Evolutionary conservation across 1,140 invertebrate species (phyloP), one percentile per base, ranked within the genome.

Genomic region (Colletes gigas): DNA sequence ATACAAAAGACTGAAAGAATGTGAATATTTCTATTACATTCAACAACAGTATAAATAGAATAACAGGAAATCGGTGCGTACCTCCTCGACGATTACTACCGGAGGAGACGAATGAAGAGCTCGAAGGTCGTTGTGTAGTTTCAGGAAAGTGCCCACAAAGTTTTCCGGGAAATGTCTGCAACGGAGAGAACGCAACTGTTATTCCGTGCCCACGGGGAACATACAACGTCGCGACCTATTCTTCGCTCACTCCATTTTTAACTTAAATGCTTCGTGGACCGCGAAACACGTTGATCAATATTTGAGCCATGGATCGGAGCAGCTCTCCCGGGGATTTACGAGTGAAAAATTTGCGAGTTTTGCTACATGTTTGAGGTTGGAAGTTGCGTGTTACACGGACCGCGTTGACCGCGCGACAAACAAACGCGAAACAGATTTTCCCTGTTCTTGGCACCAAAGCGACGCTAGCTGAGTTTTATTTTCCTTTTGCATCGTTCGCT

Each of bases 71-170:
- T 2, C 7, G 4, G 17, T 21, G 57, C 47, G 21, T 83, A 97
- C 96, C 92, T 96, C 92, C 91, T 95, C 89, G 83, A 95, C 93
- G 57, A 97, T 82, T 91, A 93, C 92, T 69, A 97, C 86, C 7
- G 94, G 92, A 4, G 94, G 92, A 0, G 95, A 94, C 44, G 94
- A 94, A 88, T 97, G 96, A 71, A 93, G 93, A 15, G 89, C 84
- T 55, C 96, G 91, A 85, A 96, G 95, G 59, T 94, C 89, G 89
- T 97, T 97, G 85, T 97, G 96, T 14, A 94, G 92, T 77, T 94
- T 90, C 77, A 97, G 90, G 89, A 95, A 94, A 65, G 94, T 93
- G 17, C 92, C 77, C 15, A 87, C 85, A 80, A 95, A 95, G 73
- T 66, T 65, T 47, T 6, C 5, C 5, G 68, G 30, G n/a, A 69